Percentiles rank a stretch among this genome's conserved stretches.
These are phyloP conservation scores for Cephalophus harveyi DNA, from an alignment of 2,113 vertebrate genomes.

Conservation along the genomic window DNA sequence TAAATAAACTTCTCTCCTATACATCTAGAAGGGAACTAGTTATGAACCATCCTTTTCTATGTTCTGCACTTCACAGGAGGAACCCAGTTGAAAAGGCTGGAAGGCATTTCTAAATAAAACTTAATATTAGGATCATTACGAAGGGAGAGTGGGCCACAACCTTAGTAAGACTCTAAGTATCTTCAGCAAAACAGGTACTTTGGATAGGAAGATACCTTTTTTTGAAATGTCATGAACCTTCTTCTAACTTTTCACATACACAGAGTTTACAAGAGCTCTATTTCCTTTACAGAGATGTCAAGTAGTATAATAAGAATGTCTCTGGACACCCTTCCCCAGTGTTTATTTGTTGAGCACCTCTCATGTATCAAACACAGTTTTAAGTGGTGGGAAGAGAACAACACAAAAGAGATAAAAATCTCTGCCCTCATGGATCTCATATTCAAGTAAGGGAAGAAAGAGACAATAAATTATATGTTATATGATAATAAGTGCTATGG, in stretches of 20 bases:
- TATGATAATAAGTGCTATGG: not conserved
- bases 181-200: not conserved
- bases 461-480: not conserved
- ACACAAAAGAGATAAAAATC: not conserved
- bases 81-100: not conserved
- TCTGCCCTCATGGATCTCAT: not conserved
- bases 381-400: not conserved
- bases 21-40: not conserved
- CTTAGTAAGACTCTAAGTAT: not conserved
- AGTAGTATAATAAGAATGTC: not conserved
- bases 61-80: conserved; percentile 16
- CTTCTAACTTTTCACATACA: not conserved
- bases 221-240: not conserved
- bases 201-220: not conserved
- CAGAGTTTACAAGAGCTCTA: not conserved
- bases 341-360: not conserved
- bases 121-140: not conserved
- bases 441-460: not conserved
- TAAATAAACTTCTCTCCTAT: not conserved
- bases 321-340: not conserved
- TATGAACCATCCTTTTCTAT: not conserved
- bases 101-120: conserved; percentile 17
- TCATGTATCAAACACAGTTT: not conserved
- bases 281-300: not conserved
- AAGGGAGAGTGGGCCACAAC: not conserved